Conservation (phyloP, 2,113 vertebrate genomes). For the Callipepla californica region DNA sequence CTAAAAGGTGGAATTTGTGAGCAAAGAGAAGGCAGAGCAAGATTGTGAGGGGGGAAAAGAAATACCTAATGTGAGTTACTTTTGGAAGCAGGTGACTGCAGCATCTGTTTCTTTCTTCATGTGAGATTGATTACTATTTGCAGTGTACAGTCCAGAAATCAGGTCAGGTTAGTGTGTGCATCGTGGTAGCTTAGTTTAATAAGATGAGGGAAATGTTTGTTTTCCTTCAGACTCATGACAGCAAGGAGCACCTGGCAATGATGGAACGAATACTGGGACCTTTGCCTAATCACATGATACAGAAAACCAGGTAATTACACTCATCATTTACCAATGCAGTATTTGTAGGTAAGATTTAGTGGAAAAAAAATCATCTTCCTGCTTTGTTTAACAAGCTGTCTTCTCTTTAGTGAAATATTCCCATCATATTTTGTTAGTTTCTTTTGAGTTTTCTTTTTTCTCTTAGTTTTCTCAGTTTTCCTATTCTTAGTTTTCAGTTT, state of each 20-base stretch:
- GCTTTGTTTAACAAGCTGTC: not conserved
- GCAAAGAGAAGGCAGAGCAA: not conserved
- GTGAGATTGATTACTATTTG: not conserved
- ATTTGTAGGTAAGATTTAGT: not conserved
- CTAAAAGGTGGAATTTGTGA: not conserved
- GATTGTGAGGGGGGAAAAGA: not conserved
- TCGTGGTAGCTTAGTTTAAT: not conserved
- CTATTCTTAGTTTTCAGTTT: too few relatives aligned
- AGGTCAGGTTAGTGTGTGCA: accelerated
- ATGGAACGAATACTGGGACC: slow-evolving; percentile 91
- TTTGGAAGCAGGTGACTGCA: not conserved
- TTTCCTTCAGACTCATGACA: slow-evolving; percentile 82
- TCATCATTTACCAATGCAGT: not conserved
- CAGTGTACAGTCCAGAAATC: not conserved
- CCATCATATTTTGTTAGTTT: too few relatives aligned
- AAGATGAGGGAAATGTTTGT: not conserved
- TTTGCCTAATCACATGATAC: slow-evolving; percentile 83
- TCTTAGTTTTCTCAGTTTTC: too few relatives aligned
- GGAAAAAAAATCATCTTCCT: not conserved
- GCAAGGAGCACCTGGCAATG: slow-evolving; percentile 91
- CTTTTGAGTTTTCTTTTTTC: too few relatives aligned
- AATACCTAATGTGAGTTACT: accelerated
- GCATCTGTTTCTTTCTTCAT: too few relatives aligned
- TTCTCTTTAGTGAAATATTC: too few relatives aligned
- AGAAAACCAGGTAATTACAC: slow-evolving; percentile 84